Base-by-base conservation (phyloP, 2,113 vertebrate species). In the Paratilapia polleni region DNA sequence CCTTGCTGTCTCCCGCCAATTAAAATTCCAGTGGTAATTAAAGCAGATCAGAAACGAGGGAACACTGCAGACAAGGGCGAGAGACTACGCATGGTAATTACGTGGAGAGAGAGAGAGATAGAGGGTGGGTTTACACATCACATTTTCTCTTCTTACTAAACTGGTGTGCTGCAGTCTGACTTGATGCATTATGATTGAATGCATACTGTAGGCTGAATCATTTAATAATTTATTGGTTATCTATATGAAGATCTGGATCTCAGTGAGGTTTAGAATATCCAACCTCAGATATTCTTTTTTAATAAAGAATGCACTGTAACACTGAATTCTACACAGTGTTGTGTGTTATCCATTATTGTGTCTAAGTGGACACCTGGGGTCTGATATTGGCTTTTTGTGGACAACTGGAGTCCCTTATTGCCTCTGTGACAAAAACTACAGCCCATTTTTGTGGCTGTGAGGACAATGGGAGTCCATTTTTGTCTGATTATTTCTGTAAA, bases 21-120 rank as follows among this genome's bases (percentile, higher is more conserved):
- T 96, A 96, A 95, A 96, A 96, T 94, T 95, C 94, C 88, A 90
- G 85, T 91, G 90, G 94, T 96, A 96, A 96, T 95, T 96, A 96
- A 95, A 94, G 89, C 90, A 91, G 88, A 95, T 94, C 94, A 93
- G 93, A 94, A 92, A 95, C 94, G 61, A 93, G 92, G 92, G 92
- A 94, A 89, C 83, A 90, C 91, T 84, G 88, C 93, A 94, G 93
- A 94, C 87, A 76, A 85, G 90, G 80, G 89, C 92, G 91, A 93
- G 93, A 94, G 91, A 91, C 91, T 90, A 88, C 11, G 77, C 85
- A 88, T 92, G 91, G 94, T 95, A 95, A 95, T 95, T 95, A 95
- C 76, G 84, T 77, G 82, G 47, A 73, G 68, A 20, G 66, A 12
- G 64, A 19, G 24, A 19, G 63, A 88, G 75, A 47, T 66, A 59